Percentiles rank a stretch among this genome's conserved stretches.
Conservation (phyloP, 2,888 invertebrate species). For the Apodemia duryi region DNA sequence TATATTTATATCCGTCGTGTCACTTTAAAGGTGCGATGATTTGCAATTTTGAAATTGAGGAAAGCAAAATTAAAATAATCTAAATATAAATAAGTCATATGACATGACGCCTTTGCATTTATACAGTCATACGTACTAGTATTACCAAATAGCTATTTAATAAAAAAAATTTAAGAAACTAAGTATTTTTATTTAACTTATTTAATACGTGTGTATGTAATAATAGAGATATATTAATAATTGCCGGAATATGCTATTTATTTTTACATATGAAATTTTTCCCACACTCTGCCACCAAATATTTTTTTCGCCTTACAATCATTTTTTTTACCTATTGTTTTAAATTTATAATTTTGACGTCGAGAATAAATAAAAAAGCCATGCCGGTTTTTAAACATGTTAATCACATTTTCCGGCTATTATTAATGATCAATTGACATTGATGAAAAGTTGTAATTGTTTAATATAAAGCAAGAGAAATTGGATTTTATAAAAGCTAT, state of each 20-base stretch:
- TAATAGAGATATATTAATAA: background rate
- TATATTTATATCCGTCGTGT: background rate
- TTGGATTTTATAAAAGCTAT: background rate
- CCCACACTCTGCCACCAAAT: background rate
- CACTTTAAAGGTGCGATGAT: background rate
- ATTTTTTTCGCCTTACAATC: no score
- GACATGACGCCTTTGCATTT: constrained; percentile 1
- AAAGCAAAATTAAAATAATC: background rate
- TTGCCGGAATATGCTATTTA: background rate
- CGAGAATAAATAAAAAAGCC: no score
- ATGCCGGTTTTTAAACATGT: no score
- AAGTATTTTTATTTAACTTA: constrained; percentile 6
- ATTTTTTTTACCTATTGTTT: no score
- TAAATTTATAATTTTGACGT: no score
- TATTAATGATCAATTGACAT: no score
- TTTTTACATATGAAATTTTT: no score
- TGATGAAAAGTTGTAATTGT: no score
- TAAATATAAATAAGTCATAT: background rate
- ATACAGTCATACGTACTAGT: constrained; percentile 8
- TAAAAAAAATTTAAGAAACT: background rate
- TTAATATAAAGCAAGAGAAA: no score
- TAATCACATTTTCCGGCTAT: no score
- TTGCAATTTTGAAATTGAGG: background rate
- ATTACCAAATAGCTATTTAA: constrained; percentile 4
- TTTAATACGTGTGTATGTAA: background rate